Conservation (phyloP, 2,113 vertebrate species). For the Corydoras maculifer region DNA sequence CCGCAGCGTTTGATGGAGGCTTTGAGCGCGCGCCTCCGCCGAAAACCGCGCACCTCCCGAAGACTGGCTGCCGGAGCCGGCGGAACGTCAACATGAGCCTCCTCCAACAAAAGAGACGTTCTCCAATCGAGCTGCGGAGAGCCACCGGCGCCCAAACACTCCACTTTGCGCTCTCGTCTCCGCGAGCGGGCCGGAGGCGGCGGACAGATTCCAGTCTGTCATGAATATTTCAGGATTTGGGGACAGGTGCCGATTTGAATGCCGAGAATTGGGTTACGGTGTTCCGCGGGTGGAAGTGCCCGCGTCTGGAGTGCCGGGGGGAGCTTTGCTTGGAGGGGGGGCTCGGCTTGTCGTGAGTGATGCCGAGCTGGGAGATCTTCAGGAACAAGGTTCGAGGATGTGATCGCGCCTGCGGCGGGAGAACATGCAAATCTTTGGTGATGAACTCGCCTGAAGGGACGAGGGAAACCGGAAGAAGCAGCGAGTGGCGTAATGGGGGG, state of each 20-base stretch:
- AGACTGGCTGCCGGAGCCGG: slow-evolving; percentile 41
- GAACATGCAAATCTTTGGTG: too few species aligned
- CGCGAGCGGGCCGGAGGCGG: slow-evolving; percentile 9
- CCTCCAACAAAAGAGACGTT: slow-evolving; percentile 47
- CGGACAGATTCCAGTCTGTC: slow-evolving; percentile 13
- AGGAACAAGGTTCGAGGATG: too few species aligned
- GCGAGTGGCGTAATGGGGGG: too few species aligned
- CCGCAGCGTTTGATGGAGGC: slow-evolving; percentile 12
- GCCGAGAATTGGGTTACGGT: slow-evolving; percentile 36
- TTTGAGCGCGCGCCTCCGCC: slow-evolving; percentile 3
- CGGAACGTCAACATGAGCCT: slow-evolving; percentile 48
- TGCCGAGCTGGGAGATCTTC: background rate
- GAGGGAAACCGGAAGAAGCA: too few species aligned
- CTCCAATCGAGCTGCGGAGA: slow-evolving; percentile 48
- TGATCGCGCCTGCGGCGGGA: too few species aligned
- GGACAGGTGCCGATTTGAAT: slow-evolving; percentile 40
- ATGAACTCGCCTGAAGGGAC: too few species aligned
- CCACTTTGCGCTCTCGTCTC: slow-evolving; percentile 38
- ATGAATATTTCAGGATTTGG: slow-evolving; percentile 47
- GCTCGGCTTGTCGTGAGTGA: background rate
- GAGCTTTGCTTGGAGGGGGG: background rate
- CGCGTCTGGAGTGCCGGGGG: background rate
- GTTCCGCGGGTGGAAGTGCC: slow-evolving; percentile 11
- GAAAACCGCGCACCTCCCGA: slow-evolving; percentile 20
- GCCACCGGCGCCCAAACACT: slow-evolving; percentile 41